Percentiles rank a stretch among this genome's conserved stretches.
Conservation (phyloP, 1,140 invertebrate genomes). For the Reticulitermes speratus region DNA sequence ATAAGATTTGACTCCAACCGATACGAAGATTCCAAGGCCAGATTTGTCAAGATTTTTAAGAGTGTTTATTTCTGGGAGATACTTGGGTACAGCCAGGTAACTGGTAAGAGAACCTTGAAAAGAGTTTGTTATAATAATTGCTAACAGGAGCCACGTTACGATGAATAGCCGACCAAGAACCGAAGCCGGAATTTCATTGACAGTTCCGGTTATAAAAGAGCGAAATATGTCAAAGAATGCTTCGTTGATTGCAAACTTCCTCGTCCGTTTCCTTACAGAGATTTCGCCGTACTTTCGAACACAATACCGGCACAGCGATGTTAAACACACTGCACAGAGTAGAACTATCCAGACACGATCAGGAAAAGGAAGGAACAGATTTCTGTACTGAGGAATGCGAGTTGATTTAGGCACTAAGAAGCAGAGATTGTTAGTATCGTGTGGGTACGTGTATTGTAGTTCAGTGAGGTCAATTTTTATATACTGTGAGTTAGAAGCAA, state of each 20-base stretch:
- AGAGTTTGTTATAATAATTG: conserved; percentile 43
- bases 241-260: not conserved
- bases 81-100: conserved; percentile 43
- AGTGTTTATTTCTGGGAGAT: conserved; percentile 45
- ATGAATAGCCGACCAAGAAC: conserved; percentile 43
- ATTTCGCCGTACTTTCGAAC: not conserved
- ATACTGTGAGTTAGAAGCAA: conserved; percentile 47
- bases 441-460: conserved; percentile 44
- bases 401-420: conserved; percentile 46
- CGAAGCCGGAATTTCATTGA: not conserved
- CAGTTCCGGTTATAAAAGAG: not conserved
- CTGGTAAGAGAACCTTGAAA: conserved; percentile 43
- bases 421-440: conserved; percentile 46
- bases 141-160: conserved; percentile 41
- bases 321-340: conserved; percentile 36
- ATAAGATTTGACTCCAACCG: conserved; percentile 40
- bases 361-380: conserved; percentile 46
- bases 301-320: conserved; percentile 40
- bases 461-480: conserved; percentile 42
- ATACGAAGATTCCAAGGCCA: conserved; percentile 40
- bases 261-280: not conserved
- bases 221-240: conserved; percentile 14
- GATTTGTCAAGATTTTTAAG: conserved; percentile 45
- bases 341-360: conserved; percentile 42
- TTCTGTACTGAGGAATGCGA: conserved; percentile 46